phyloP scores from a whole-genome alignment of 2,888 invertebrate species.

The Hemistola chrysoprasaria region DNA sequence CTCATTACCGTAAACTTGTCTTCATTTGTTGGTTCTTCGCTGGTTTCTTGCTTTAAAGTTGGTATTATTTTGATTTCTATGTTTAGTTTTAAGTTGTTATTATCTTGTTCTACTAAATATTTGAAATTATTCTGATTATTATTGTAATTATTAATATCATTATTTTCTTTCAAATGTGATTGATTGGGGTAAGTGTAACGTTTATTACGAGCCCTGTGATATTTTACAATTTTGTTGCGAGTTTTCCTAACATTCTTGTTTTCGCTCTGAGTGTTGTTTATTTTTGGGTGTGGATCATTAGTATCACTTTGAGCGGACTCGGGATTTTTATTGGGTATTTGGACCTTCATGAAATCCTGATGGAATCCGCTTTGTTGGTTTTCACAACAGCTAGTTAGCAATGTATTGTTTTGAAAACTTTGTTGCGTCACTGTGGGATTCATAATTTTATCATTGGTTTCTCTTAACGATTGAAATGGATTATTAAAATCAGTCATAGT shows the following conservation, averaged over 20 bases:
- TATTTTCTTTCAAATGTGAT: neutral
- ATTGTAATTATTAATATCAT: conserved; percentile 30
- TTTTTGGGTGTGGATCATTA: no score
- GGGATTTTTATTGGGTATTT: no score
- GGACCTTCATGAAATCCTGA: no score
- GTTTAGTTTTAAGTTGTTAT: conserved; percentile 53
- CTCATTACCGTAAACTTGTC: conserved; percentile 21
- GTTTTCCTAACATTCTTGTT: conserved; percentile 8
- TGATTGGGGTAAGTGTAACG: neutral
- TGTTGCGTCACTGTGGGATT: no score
- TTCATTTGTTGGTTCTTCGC: conserved; percentile 18
- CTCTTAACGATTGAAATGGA: no score
- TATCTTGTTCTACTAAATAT: conserved; percentile 43
- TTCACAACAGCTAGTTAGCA: no score
- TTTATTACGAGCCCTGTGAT: neutral
- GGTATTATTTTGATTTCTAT: conserved; percentile 55
- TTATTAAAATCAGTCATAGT: no score
- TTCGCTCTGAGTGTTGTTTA: no score
- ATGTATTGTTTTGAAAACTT: no score
- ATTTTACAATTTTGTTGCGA: conserved; percentile 21
- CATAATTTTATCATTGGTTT: no score
- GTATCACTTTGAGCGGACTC: no score
- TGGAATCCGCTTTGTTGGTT: no score
- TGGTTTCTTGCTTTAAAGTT: neutral
- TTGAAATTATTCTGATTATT: conserved; percentile 48